Conservation (phyloP, 2,888 invertebrate genomes). For the Apocheima hispidaria region DNA sequence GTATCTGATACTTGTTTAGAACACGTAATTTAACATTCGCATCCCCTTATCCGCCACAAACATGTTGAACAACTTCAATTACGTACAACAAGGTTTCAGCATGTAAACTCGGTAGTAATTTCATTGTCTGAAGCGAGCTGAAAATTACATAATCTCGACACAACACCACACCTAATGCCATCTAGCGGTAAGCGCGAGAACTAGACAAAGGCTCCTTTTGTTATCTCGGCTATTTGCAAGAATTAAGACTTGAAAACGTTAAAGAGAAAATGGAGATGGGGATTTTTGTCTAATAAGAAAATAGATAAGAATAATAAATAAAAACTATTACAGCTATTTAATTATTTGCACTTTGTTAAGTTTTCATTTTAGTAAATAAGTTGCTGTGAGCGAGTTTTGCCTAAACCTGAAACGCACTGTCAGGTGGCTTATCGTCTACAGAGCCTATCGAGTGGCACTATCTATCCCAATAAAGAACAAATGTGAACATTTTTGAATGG, state of each 20-base stretch:
- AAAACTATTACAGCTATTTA: too few species aligned
- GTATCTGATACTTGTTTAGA: not conserved
- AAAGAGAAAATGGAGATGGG: not conserved
- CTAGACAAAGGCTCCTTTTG: constrained; percentile 12
- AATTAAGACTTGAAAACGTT: not conserved
- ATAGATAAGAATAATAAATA: not conserved
- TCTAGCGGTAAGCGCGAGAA: constrained; percentile 10
- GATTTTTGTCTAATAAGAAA: not conserved
- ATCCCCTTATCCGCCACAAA: constrained; percentile 5
- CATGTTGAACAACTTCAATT: constrained; percentile 13
- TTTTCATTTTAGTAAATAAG: too few species aligned
- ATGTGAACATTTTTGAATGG: too few species aligned
- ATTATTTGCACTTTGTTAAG: too few species aligned
- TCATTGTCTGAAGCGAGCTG: constrained; percentile 13
- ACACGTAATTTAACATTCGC: constrained; percentile 2
- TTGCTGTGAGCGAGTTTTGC: too few species aligned
- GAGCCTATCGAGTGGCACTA: too few species aligned
- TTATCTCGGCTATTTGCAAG: not conserved
- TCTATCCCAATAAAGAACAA: too few species aligned
- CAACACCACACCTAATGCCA: constrained; percentile 21
- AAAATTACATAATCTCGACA: constrained; percentile 14
- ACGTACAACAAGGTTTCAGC: constrained; percentile 21
- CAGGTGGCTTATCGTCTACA: too few species aligned
- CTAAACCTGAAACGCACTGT: too few species aligned
- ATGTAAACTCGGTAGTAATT: constrained; percentile 17